Percentiles rank a stretch among this genome's conserved stretches.
These are phyloP conservation scores for Kradibia gibbosae DNA, from an alignment of 1,140 invertebrate genomes.

Conservation along the genomic window DNA sequence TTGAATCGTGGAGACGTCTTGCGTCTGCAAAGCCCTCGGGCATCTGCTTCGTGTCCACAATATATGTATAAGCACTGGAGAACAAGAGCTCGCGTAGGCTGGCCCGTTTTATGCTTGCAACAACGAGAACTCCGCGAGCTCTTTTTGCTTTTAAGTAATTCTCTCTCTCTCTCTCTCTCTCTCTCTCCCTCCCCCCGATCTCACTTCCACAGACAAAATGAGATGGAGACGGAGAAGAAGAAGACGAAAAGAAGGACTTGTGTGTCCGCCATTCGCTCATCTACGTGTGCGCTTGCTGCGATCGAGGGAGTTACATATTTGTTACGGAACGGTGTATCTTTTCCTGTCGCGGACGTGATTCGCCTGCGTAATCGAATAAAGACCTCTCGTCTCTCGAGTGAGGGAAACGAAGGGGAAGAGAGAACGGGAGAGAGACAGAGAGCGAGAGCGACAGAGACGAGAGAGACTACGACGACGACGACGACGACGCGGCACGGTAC, in stretches of 20 bases:
- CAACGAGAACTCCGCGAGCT: background rate
- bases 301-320: constrained; percentile 70
- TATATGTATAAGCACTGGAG: constrained; percentile 12
- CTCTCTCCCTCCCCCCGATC: too few relatives aligned
- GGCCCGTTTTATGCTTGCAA: background rate
- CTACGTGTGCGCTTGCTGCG: constrained; percentile 4
- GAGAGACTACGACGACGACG: background rate
- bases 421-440: constrained; percentile 11
- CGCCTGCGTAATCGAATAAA: constrained; percentile 70
- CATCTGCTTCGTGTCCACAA: constrained; percentile 5
- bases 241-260: constrained; percentile 35
- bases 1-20: background rate
- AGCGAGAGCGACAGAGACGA: constrained; percentile 38
- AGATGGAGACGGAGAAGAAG: background rate
- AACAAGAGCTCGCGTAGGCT: constrained; percentile 23
- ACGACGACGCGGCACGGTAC: too few relatives aligned
- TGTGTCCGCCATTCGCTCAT: constrained; percentile 3
- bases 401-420: background rate
- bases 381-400: constrained; percentile 58
- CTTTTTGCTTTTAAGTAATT: constrained; percentile 19
- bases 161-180: too few relatives aligned
- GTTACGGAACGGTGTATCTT: constrained; percentile 66
- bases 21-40: background rate
- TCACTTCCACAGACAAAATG: background rate
- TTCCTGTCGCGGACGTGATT: constrained; percentile 69